Evolutionary conservation across 1,140 invertebrate genomes (phyloP).

Genomic region (Papilio polytes): DNA sequence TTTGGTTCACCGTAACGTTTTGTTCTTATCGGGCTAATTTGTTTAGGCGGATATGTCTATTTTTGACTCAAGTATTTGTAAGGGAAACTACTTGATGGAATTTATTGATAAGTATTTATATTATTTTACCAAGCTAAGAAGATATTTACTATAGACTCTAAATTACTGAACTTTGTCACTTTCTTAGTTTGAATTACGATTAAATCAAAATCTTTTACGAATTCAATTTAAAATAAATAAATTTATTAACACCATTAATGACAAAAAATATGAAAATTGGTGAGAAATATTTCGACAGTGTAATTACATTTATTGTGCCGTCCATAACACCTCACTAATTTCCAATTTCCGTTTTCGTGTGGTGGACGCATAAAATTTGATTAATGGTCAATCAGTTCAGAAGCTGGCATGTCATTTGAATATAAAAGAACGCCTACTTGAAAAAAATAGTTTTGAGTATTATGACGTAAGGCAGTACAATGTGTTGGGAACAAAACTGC

Average conservation of each 20-base stretch:
- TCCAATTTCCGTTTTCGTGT: slow-evolving; percentile 41
- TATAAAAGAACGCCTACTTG: slow-evolving; percentile 34
- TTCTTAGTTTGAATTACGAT: background rate
- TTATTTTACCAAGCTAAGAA: no score
- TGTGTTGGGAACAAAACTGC: background rate
- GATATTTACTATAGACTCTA: no score
- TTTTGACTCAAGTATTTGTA: background rate
- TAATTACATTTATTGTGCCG: slow-evolving; percentile 13
- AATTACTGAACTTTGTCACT: background rate
- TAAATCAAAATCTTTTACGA: background rate
- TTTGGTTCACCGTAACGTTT: slow-evolving; percentile 9
- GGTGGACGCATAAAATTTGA: slow-evolving; percentile 33
- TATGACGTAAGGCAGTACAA: background rate
- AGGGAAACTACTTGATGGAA: background rate
- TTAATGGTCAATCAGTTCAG: slow-evolving; percentile 39
- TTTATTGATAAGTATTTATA: background rate
- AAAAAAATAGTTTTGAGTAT: slow-evolving; percentile 19
- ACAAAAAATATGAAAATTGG: background rate
- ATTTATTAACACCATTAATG: slow-evolving; percentile 10
- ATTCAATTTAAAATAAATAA: slow-evolving; percentile 4
- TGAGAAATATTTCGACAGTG: slow-evolving; percentile 2
- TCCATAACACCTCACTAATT: slow-evolving; percentile 33
- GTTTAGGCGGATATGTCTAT: background rate
- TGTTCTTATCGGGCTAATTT: background rate
- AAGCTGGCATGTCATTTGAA: slow-evolving; percentile 36